These are phyloP conservation scores for Neodiprion pinetum DNA, from an alignment of 1,140 invertebrate genomes.

Conservation along the genomic window DNA sequence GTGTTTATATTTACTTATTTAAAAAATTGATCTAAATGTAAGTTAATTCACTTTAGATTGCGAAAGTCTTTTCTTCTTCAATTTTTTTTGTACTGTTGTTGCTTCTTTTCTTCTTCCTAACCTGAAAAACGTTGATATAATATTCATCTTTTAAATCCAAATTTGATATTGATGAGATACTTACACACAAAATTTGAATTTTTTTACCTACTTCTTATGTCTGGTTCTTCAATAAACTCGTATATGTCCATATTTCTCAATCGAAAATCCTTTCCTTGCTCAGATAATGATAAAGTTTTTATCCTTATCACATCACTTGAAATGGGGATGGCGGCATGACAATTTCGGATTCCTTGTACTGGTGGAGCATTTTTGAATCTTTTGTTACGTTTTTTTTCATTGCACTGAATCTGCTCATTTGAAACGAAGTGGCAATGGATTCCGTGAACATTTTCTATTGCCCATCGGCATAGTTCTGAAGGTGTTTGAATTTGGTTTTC, in stretches of 20 bases:
- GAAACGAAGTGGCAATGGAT: conserved; percentile 22
- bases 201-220: conserved; percentile 20
- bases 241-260: conserved; percentile 22
- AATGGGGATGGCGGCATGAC: conserved; percentile 28
- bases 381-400: conserved; percentile 20
- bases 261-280: conserved; percentile 22
- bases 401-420: conserved; percentile 16
- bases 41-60: no score
- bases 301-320: conserved; percentile 11
- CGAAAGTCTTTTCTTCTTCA: no score
- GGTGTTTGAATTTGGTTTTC: conserved; percentile 27
- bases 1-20: no score
- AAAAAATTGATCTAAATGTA: no score
- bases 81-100: not conserved
- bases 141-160: not conserved
- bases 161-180: not conserved
- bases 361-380: conserved; percentile 19
- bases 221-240: conserved; percentile 18
- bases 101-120: not conserved
- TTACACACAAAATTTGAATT: conserved; percentile 8
- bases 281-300: conserved; percentile 16
- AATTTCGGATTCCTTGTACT: conserved; percentile 21
- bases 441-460: conserved; percentile 23
- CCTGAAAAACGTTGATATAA: not conserved
- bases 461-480: conserved; percentile 23